These are phyloP conservation scores for Oncorhynchus kisutch DNA, from an alignment of 2,113 vertebrate genomes.

Conservation along the genomic window DNA sequence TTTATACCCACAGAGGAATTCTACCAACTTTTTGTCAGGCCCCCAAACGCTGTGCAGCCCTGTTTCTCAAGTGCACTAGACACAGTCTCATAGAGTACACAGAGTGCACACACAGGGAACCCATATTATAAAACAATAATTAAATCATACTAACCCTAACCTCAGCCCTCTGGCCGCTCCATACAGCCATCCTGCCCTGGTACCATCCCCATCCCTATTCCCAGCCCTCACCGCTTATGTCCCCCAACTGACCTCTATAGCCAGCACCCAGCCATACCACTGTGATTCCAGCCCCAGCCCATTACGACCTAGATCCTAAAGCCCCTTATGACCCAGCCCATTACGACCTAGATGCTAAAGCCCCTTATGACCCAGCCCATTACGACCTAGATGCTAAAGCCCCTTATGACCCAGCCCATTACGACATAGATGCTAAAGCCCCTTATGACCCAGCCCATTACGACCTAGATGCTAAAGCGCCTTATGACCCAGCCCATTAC, in stretches of 20 bases:
- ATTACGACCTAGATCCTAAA: too few species aligned
- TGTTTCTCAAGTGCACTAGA: too few species aligned
- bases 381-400: too few species aligned
- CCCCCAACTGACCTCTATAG: too few species aligned
- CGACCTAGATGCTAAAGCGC: too few species aligned
- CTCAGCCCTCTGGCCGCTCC: neutral
- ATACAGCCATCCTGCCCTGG: neutral
- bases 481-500: neutral
- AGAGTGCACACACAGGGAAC: too few species aligned
- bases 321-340: neutral
- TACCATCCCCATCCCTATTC: neutral
- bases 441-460: neutral
- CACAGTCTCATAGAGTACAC: too few species aligned
- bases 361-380: neutral
- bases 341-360: neutral
- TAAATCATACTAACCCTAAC: neutral
- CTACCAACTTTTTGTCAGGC: neutral
- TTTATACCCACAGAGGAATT: too few species aligned
- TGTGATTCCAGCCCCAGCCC: too few species aligned
- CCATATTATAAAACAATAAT: neutral
- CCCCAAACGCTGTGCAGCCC: slow-evolving; percentile 12
- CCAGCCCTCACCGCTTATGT: neutral
- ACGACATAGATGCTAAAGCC: neutral
- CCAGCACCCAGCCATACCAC: neutral
- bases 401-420: neutral